Conservation (phyloP, 1,140 invertebrate species). For the Ceratoteleas bidentatus region DNA sequence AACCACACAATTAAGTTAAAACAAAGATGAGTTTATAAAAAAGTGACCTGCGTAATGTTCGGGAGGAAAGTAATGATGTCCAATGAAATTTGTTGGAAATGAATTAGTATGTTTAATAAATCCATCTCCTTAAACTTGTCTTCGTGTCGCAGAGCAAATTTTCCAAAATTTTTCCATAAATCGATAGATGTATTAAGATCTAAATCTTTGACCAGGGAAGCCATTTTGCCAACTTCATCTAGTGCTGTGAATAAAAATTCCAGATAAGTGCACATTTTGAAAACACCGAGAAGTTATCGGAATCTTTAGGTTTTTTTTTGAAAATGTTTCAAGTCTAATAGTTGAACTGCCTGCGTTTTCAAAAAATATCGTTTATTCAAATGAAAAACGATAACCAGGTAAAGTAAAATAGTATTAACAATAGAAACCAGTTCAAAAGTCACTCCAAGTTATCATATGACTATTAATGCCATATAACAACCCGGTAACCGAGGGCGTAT, state of each 20-base stretch:
- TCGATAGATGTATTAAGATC: constrained; percentile 73
- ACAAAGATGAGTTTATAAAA: background rate
- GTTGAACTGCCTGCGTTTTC: too few species aligned
- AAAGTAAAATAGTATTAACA: too few species aligned
- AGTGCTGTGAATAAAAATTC: constrained; percentile 65
- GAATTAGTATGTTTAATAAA: constrained; percentile 35
- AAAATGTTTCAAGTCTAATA: too few species aligned
- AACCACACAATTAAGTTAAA: constrained; percentile 1
- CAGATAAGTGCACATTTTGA: background rate
- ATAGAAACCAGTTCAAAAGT: too few species aligned
- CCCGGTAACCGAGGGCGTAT: too few species aligned
- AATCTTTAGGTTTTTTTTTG: too few species aligned
- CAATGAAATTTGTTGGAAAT: constrained; percentile 64
- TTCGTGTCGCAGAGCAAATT: constrained; percentile 65
- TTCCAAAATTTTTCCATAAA: constrained; percentile 73
- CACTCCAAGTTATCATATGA: too few species aligned
- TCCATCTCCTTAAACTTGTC: constrained; percentile 60
- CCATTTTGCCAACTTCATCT: constrained; percentile 67
- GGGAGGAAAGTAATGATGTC: constrained; percentile 62
- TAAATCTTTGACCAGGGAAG: constrained; percentile 66
- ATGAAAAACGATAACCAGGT: too few species aligned
- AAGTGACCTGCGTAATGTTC: constrained; percentile 52
- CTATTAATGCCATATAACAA: too few species aligned
- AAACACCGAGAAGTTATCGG: too few species aligned
- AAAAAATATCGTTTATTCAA: too few species aligned